Evolutionary conservation across 1,140 invertebrate genomes (phyloP), one percentile per base, ranked within the genome.

Genomic region (Popillia japonica): DNA sequence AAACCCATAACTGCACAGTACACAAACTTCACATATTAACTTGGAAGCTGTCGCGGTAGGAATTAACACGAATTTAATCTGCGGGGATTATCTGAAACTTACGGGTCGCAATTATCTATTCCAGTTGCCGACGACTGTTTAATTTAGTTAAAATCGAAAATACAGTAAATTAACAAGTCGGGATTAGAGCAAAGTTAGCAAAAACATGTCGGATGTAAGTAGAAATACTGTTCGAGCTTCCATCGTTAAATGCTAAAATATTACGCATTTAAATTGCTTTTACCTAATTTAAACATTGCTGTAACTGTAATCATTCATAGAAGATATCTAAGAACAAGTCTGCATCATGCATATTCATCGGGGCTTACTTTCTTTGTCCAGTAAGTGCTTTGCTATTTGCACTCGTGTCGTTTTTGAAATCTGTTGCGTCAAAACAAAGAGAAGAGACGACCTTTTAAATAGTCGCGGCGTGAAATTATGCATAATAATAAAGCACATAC

Each of bases 381-480:
- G n/a, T 48, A 48, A 48, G 44, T 48, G 44, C n/a, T 48, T 48
- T 48, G 10, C 8, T 48, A 48, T 48, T 48, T 48, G 44, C 44
- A 48, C 22, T 23, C 59, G 59, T 20, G 10, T 22, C 59, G 59
- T 23, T 64, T 64, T 17, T 64, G 10, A 48, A 17, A 14, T 48
- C 44, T 17, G 61, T 68, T 17, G 22, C 9, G 8, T 68, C 20
- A 27, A 68, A 68, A 3, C 61, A 68, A 10, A 68, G 17, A 55
- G 14, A 55, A 55, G 11, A 68, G 17, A 23, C 9, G 22, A 9
- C 8, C 9, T 8, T 22, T 64, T 8, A 23, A 23, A 64, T 17
- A 6, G 22, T 22, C 61, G 61, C 61, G 17, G 20, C 61, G 22
- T 22, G 22, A 68, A 68, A 68, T 68, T 61, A 68, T 68, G 61